Evolutionary conservation across 2,113 vertebrate genomes (phyloP).

Genomic region (Scartelaos histophorus): DNA sequence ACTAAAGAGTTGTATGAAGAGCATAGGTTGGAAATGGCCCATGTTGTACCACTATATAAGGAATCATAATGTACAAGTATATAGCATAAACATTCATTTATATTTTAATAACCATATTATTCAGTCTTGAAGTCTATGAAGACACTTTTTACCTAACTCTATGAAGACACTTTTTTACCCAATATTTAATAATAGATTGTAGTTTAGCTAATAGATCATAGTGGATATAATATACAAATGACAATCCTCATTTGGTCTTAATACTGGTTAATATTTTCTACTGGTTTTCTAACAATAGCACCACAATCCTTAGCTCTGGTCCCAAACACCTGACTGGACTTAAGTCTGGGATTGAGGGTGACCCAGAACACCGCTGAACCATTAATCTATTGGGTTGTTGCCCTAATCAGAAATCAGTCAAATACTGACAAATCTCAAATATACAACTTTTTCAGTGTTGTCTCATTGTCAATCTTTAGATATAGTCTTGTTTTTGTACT

Average conservation of each 20-base stretch:
- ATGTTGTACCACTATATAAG: too few relatives aligned
- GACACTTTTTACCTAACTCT: too few relatives aligned
- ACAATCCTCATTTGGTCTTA: background rate
- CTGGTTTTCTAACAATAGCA: conserved; percentile 28
- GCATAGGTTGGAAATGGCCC: background rate
- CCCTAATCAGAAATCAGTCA: background rate
- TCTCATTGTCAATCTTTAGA: background rate
- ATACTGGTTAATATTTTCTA: conserved; percentile 4
- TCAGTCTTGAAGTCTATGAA: background rate
- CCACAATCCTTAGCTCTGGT: conserved; percentile 36
- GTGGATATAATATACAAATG: too few relatives aligned
- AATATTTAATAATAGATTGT: too few relatives aligned
- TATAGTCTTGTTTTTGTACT: background rate
- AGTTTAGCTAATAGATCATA: too few relatives aligned
- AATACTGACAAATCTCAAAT: background rate
- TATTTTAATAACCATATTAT: too few relatives aligned
- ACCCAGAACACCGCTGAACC: conserved; percentile 21
- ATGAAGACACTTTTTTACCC: too few relatives aligned
- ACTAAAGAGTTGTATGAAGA: background rate
- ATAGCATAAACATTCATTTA: too few relatives aligned
- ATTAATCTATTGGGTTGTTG: background rate
- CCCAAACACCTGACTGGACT: conserved; percentile 43
- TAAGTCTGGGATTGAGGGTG: conserved; percentile 29
- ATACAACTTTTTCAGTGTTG: too few relatives aligned
- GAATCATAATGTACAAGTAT: too few relatives aligned